Conservation (phyloP, 2,888 invertebrate genomes). For the Thyatira batis region DNA sequence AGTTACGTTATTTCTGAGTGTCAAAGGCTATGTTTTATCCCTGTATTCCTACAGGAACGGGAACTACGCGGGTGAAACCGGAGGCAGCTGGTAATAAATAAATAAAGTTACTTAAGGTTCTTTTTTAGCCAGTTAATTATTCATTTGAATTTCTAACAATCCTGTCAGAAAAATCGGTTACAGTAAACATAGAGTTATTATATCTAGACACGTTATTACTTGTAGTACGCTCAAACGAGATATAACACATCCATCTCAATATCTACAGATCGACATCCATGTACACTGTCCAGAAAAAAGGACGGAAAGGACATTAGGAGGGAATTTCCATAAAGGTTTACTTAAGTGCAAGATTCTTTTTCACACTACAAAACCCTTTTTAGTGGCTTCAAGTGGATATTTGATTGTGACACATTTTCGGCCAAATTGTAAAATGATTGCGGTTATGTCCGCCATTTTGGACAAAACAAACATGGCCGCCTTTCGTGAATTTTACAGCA, state of each 20-base stretch:
- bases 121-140: too few species aligned
- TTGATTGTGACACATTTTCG: conserved; percentile 49
- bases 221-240: neutral
- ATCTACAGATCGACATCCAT: conserved; percentile 2
- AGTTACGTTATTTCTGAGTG: too few species aligned
- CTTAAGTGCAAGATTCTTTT: conserved; percentile 48
- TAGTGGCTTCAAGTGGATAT: conserved; percentile 36
- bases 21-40: too few species aligned
- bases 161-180: too few species aligned
- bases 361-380: conserved; percentile 37
- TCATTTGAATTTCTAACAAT: too few species aligned
- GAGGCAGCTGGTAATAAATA: too few species aligned
- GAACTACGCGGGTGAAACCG: too few species aligned
- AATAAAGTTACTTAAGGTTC: too few species aligned
- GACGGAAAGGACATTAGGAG: conserved; percentile 41
- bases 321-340: conserved; percentile 55
- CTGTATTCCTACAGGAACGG: too few species aligned
- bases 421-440: conserved; percentile 7
- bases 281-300: conserved; percentile 39
- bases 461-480: neutral
- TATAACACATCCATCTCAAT: neutral
- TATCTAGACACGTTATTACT: neutral
- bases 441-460: neutral
- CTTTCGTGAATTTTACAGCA: too few species aligned
- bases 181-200: neutral